Percentiles rank a stretch among this genome's conserved stretches.
These are phyloP conservation scores for Acrobeloides nanus DNA, from an alignment of 2,888 invertebrate species.

Conservation along the genomic window DNA sequence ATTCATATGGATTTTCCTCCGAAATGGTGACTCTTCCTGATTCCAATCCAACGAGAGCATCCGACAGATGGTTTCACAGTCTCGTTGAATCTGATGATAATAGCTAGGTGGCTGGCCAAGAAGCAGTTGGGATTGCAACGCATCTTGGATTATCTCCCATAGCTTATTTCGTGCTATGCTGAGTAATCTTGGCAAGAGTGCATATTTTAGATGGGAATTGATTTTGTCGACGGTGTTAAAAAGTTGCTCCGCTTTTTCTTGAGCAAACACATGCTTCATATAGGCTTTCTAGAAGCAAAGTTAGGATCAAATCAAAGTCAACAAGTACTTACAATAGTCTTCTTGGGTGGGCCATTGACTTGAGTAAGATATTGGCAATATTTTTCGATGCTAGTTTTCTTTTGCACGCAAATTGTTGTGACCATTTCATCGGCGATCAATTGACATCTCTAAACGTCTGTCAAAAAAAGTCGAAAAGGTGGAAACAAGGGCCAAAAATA, in stretches of 20 bases:
- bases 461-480: background rate
- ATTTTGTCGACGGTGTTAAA: constrained; percentile 15
- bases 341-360: no score
- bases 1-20: constrained; percentile 18
- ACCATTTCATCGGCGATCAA: constrained; percentile 10
- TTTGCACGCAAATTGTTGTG: constrained; percentile 13
- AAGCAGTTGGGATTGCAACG: constrained; percentile 11
- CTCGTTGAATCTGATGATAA: constrained; percentile 19
- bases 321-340: no score
- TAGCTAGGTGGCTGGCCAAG: constrained; percentile 18
- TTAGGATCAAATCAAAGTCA: background rate
- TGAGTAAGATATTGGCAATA: constrained; percentile 5
- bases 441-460: constrained; percentile 13
- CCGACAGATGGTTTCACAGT: constrained; percentile 16
- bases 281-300: constrained; percentile 17
- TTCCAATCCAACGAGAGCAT: constrained; percentile 16
- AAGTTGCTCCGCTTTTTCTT: constrained; percentile 19
- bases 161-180: constrained; percentile 9
- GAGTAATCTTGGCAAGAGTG: constrained; percentile 22
- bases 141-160: constrained; percentile 14
- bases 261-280: constrained; percentile 18
- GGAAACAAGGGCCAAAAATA: no score
- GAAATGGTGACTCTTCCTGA: constrained; percentile 16
- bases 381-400: constrained; percentile 2
- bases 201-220: constrained; percentile 5